Evolutionary conservation across 2,113 vertebrate species (phyloP), one percentile per base, ranked within the genome.

Genomic region (Nothoprocta pentlandii): DNA sequence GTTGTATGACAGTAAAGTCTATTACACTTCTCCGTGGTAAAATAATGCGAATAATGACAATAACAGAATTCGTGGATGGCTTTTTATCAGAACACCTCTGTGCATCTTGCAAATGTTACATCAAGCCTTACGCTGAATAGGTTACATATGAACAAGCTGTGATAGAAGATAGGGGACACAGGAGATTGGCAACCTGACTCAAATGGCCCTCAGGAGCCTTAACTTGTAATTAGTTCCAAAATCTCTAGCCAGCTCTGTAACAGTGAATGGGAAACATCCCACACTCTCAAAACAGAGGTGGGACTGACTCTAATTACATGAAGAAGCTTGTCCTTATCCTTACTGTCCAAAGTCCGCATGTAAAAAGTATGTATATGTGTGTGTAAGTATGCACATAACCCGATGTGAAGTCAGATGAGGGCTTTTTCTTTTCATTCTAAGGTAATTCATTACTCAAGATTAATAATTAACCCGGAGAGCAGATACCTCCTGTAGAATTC

Each of bases 11-110:
- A 90, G 64, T 69, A 68, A 90, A 93, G 56, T 85, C 71, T 83
- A 83, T 86, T 85, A 75, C 63, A 34, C 54, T 54, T 36, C 51
- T 91, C 53, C 85, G 17, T 13, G 80, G 64, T 54, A 78, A 82
- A 73, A 92, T 74, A 95, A 93, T 85, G 79, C 67, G 74, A 94
- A 92, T 68, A 84, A 85, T n/a, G 82, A 75, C 54, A 75, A 71
- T 76, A 83, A 77, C 16, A 36, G 83, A 84, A 75, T 42, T 77
- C 0, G 0, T 70, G 28, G 15, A 73, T 87, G 26, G 15, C 51
- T 82, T 93, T 93, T 87, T 80, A 59, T 85, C 78, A 79, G 41
- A 74, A 23, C 39, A 68, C 39, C 19, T 71, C 39, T 80, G 10
- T 39, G 39, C 32, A 6, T 66, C 87, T 80, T 91, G 68, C 22